A percentile compares a stretch with the other conserved stretches of the same genome.
These are phyloP conservation scores for Trichopoda pennipes DNA, from an alignment of 2,888 invertebrate genomes.

Conservation along the genomic window DNA sequence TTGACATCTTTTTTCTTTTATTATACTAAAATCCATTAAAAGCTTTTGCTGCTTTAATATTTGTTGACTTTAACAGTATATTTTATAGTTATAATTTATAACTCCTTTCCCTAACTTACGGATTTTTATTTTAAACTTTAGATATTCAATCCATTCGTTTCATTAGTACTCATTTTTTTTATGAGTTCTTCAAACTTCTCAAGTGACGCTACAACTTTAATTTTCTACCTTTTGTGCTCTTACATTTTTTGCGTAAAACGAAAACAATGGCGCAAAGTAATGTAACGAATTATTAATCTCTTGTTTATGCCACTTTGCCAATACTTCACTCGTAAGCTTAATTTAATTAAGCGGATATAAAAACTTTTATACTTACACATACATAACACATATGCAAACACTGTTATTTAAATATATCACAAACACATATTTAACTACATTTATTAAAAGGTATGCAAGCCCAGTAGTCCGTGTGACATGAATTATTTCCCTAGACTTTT, in stretches of 20 bases:
- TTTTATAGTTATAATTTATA: neutral
- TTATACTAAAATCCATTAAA: no score
- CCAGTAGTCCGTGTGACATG: neutral
- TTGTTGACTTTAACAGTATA: no score
- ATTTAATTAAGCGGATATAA: constrained; percentile 76
- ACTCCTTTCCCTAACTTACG: neutral
- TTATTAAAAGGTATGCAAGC: neutral
- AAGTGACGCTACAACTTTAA: constrained; percentile 27
- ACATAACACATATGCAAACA: constrained; percentile 20
- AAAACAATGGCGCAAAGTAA: constrained; percentile 50
- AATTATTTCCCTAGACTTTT: no score
- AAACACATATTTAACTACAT: constrained; percentile 21
- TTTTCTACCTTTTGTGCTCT: neutral
- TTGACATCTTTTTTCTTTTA: no score
- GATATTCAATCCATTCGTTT: constrained; percentile 42
- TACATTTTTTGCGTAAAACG: neutral
- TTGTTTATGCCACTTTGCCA: constrained; percentile 69
- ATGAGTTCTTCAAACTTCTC: constrained; percentile 35
- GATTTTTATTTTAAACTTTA: neutral
- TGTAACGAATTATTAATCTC: constrained; percentile 69
- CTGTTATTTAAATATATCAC: constrained; percentile 10
- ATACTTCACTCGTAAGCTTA: constrained; percentile 59
- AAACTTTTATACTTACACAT: constrained; percentile 66
- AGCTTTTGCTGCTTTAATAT: no score
- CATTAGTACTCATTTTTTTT: constrained; percentile 54